Percentiles rank a stretch among this genome's conserved stretches.
Evolutionary conservation across 1,140 invertebrate species (phyloP).

Genomic region (Pentalonia nigronervosa): DNA sequence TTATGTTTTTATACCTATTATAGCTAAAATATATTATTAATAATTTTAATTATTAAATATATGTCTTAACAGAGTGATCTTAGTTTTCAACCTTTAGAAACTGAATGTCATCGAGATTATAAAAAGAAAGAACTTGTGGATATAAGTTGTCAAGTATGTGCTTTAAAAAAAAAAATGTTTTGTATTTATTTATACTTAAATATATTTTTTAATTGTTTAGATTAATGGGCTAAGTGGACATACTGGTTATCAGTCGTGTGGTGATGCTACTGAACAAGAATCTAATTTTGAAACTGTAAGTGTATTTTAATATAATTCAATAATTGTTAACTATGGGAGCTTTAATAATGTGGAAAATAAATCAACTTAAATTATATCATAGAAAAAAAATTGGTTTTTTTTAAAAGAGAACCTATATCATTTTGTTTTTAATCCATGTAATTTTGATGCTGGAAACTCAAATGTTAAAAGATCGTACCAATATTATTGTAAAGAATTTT

Average conservation of each 20-base stretch:
- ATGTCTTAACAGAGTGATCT: conserved; percentile 35
- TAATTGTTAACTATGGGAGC: neutral
- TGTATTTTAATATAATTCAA: neutral
- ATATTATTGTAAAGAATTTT: neutral
- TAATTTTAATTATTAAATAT: neutral
- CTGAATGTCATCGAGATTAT: conserved; percentile 49
- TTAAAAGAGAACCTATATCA: neutral
- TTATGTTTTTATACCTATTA: neutral
- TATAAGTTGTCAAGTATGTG: conserved; percentile 48
- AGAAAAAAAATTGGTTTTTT: neutral
- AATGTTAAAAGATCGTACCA: neutral
- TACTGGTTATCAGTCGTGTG: conserved; percentile 38
- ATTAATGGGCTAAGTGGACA: conserved; percentile 49
- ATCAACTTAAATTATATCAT: neutral
- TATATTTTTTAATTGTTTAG: neutral
- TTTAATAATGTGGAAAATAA: neutral
- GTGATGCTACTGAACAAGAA: conserved; percentile 53
- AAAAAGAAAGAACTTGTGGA: conserved; percentile 51
- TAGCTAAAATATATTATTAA: neutral
- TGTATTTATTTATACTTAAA: neutral
- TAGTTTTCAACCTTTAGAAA: conserved; percentile 48
- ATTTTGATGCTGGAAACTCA: neutral
- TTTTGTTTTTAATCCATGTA: neutral
- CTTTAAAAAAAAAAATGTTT: too few species aligned
- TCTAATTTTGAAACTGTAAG: conserved; percentile 55